Conservation (phyloP, 2,797 vertebrate genomes). For the Tinamus major region DNA sequence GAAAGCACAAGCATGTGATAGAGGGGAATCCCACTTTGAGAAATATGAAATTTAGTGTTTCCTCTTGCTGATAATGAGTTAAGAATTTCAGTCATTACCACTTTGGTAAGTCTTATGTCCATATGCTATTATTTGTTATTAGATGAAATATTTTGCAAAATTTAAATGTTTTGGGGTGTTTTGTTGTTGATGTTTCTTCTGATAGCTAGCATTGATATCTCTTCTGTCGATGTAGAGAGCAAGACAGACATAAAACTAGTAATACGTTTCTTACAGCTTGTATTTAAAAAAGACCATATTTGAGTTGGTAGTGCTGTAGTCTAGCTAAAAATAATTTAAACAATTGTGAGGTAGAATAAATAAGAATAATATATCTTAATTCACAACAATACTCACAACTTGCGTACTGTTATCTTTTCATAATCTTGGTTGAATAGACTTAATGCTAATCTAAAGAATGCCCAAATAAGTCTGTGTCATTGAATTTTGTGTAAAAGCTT, state of each 20-base stretch:
- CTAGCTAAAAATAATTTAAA: not conserved
- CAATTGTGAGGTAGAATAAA: not conserved
- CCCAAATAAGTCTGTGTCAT: not conserved
- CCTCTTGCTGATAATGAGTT: not conserved
- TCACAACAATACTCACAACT: not conserved
- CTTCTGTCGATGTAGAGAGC: not conserved
- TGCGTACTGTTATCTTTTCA: not conserved
- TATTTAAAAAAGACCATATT: not conserved
- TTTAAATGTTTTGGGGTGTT: not conserved
- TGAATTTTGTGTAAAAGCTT: not conserved
- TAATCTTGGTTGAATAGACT: not conserved
- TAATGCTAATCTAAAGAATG: not conserved
- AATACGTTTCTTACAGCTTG: not conserved
- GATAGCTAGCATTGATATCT: not conserved
- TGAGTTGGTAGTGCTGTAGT: not conserved
- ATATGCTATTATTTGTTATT: not conserved
- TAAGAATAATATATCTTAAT: not conserved
- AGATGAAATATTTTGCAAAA: not conserved
- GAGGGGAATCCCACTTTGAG: not conserved
- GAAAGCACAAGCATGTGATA: not conserved
- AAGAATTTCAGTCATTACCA: not conserved
- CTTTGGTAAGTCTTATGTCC: not conserved
- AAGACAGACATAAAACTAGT: not conserved
- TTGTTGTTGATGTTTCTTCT: not conserved
- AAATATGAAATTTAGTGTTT: not conserved